These are phyloP conservation scores for Scortum barcoo DNA, from an alignment of 2,113 vertebrate species.

Conservation along the genomic window DNA sequence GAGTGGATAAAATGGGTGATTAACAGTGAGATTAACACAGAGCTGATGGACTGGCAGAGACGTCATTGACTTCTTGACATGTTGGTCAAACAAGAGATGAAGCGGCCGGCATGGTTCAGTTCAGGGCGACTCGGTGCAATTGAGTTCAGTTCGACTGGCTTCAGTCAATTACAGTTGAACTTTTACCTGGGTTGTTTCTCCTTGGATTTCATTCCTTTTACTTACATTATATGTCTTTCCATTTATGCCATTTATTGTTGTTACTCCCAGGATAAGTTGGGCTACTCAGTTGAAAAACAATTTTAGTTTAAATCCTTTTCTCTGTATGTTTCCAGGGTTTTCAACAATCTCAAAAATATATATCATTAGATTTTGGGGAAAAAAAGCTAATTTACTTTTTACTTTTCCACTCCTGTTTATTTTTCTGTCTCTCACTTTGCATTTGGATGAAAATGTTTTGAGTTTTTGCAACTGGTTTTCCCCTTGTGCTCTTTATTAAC, in stretches of 20 bases:
- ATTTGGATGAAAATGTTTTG: background rate
- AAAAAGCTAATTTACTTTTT: too few relatives aligned
- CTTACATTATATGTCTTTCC: background rate
- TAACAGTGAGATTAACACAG: conserved; percentile 38
- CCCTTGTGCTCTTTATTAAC: background rate
- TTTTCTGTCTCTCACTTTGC: background rate
- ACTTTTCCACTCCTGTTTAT: background rate
- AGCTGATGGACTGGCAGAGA: conserved; percentile 20
- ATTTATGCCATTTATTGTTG: background rate
- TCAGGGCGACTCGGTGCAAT: conserved; percentile 15
- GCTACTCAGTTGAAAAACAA: too few relatives aligned
- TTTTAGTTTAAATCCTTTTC: background rate
- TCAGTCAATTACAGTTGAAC: background rate
- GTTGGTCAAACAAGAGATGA: background rate
- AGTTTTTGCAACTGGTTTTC: background rate
- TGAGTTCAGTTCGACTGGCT: background rate
- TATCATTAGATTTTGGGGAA: background rate
- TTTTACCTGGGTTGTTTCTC: background rate
- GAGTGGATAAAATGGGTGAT: conserved; percentile 41
- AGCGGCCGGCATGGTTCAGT: background rate
- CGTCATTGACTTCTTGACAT: conserved; percentile 15
- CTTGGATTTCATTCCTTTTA: background rate
- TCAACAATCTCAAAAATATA: background rate
- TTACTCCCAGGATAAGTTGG: background rate
- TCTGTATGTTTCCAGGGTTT: background rate